phyloP scores from a whole-genome alignment of 2,113 vertebrate genomes.

The Sinocyclocheilus maitianheensis region DNA sequence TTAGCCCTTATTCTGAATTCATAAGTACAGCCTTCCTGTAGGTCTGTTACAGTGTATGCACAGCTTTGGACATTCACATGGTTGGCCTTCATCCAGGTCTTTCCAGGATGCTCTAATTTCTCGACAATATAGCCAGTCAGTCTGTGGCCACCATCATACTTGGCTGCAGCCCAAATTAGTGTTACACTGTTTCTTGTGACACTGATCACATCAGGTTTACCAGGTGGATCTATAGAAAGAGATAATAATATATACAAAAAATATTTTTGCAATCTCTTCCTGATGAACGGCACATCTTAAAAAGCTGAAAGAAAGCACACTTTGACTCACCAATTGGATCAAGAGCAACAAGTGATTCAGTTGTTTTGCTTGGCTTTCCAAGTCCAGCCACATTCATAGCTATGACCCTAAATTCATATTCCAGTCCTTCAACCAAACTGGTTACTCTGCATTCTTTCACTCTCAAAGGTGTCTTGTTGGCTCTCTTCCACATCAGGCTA shows the following conservation, averaged over 20 bases:
- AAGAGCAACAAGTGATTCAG: conserved; percentile 89
- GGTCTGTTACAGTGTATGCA: conserved; percentile 92
- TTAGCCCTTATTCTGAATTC: conserved; percentile 96
- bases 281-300: not conserved
- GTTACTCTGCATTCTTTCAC: conserved; percentile 95
- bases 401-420: conserved; percentile 98
- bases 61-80: conserved; percentile 93
- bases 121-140: conserved; percentile 94
- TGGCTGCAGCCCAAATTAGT: conserved; percentile 93
- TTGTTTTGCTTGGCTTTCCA: conserved; percentile 91
- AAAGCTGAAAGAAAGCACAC: not conserved
- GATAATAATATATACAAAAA: not conserved
- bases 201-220: conserved; percentile 95
- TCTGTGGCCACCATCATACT: conserved; percentile 96
- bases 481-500: conserved; percentile 96
- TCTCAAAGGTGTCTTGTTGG: conserved; percentile 88
- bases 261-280: not conserved
- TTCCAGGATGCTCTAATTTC: conserved; percentile 88
- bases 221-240: conserved; percentile 88
- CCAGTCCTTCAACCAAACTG: conserved; percentile 92
- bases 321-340: conserved; percentile 92
- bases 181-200: conserved; percentile 92
- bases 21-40: conserved; percentile 88
- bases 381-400: conserved; percentile 94
- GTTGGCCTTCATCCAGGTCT: conserved; percentile 94